phyloP scores from a whole-genome alignment of 2,113 vertebrate species.

The Girardinichthys multiradiatus region DNA sequence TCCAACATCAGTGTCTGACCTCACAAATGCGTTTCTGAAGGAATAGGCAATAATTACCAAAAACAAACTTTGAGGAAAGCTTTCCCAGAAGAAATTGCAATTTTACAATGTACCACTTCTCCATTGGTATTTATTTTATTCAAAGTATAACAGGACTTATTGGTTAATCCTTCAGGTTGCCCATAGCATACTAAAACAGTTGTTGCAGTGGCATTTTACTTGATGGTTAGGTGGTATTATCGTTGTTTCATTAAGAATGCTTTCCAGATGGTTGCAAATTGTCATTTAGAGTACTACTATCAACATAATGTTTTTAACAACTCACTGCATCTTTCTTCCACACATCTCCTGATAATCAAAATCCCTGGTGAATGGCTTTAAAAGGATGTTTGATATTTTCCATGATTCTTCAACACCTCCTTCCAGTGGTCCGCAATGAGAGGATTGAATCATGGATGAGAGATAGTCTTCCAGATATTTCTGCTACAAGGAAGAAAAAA shows the following conservation, averaged over 20 bases:
- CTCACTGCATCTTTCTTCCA: slow-evolving; percentile 9
- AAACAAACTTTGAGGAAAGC: too few species aligned
- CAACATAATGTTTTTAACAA: slow-evolving; percentile 28
- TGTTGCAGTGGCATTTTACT: slow-evolving; percentile 25
- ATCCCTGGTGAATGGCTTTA: slow-evolving; percentile 37
- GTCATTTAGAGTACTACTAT: slow-evolving; percentile 26
- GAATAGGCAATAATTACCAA: too few species aligned
- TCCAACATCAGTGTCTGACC: too few species aligned
- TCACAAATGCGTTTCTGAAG: too few species aligned
- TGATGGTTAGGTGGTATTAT: slow-evolving; percentile 48
- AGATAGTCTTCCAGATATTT: slow-evolving; percentile 42
- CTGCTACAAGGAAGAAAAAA: slow-evolving; percentile 26
- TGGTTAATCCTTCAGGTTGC: neutral
- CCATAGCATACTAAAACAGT: slow-evolving; percentile 21
- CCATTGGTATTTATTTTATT: neutral
- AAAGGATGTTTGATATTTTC: slow-evolving; percentile 57
- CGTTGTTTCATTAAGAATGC: slow-evolving; percentile 34
- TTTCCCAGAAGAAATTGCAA: too few species aligned
- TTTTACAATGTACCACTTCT: too few species aligned
- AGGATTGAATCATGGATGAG: slow-evolving; percentile 62
- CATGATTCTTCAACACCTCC: slow-evolving; percentile 43
- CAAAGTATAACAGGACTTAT: neutral
- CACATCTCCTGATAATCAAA: slow-evolving; percentile 31
- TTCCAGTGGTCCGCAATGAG: slow-evolving; percentile 25
- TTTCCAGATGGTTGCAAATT: slow-evolving; percentile 48